These are phyloP conservation scores for Ectropis grisescens DNA, from an alignment of 1,140 invertebrate species.

Conservation along the genomic window DNA sequence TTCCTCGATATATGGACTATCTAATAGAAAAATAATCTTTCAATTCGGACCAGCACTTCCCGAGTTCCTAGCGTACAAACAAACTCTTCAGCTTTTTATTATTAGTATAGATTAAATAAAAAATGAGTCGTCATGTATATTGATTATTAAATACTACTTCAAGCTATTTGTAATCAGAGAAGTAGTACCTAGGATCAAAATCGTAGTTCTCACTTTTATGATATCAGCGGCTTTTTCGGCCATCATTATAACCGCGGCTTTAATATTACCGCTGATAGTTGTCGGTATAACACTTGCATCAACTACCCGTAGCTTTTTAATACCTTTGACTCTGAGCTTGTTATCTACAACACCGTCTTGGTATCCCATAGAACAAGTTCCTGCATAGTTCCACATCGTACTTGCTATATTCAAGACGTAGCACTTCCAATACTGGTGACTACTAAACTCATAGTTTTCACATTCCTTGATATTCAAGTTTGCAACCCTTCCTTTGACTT, in stretches of 20 bases:
- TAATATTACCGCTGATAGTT: conserved; percentile 21
- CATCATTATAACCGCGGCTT: conserved; percentile 66
- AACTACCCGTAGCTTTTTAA: conserved; percentile 41
- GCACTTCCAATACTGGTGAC: conserved; percentile 74
- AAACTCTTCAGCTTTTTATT: too few relatives aligned
- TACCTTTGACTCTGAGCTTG: conserved; percentile 46
- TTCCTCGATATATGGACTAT: too few relatives aligned
- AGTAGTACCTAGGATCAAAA: too few relatives aligned
- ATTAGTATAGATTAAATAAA: too few relatives aligned
- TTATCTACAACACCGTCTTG: conserved; percentile 69
- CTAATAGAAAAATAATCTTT: too few relatives aligned
- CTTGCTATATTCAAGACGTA: conserved; percentile 19
- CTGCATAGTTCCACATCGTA: conserved; percentile 36
- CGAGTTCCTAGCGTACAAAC: too few relatives aligned
- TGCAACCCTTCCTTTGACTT: conserved; percentile 46
- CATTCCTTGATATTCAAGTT: conserved; percentile 36
- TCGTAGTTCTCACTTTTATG: too few relatives aligned
- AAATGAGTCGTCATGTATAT: too few relatives aligned
- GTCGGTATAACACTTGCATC: conserved; percentile 26
- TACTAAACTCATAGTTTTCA: conserved; percentile 73
- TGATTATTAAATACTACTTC: too few relatives aligned
- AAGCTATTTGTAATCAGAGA: too few relatives aligned
- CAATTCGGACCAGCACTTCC: too few relatives aligned
- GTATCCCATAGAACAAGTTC: conserved; percentile 71
- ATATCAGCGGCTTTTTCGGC: conserved; percentile 75